Evolutionary conservation across 2,797 vertebrate genomes (phyloP).

Genomic region (Cryptoblepharus egeriae): DNA sequence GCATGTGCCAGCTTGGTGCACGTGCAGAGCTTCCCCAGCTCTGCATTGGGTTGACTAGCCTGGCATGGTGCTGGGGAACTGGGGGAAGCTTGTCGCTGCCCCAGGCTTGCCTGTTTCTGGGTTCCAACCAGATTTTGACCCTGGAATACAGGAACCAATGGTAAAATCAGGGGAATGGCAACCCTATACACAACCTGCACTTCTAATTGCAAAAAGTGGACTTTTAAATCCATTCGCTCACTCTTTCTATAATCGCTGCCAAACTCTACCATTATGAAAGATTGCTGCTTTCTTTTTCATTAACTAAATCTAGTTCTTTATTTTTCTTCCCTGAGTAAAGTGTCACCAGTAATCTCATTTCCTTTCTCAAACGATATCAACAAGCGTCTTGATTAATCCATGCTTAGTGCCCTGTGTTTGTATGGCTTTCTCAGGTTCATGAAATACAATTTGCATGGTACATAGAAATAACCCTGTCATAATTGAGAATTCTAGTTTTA

Average conservation of each 20-base stretch:
- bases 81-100: no score
- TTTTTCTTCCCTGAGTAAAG: slow-evolving; percentile 42
- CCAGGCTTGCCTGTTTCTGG: no score
- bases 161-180: no score
- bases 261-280: slow-evolving; percentile 19
- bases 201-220: neutral
- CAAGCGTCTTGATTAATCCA: slow-evolving; percentile 52
- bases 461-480: slow-evolving; percentile 50
- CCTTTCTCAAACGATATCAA: slow-evolving; percentile 24
- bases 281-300: slow-evolving; percentile 56
- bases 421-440: slow-evolving; percentile 32
- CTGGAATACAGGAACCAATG: no score
- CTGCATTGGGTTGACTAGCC: no score
- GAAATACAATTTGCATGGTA: slow-evolving; percentile 22
- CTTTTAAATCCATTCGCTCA: slow-evolving; percentile 14
- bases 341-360: slow-evolving; percentile 62
- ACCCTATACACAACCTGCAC: slow-evolving; percentile 7
- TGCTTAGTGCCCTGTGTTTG: slow-evolving; percentile 48
- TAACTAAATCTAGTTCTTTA: slow-evolving; percentile 48
- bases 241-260: slow-evolving; percentile 44
- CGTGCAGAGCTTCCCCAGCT: no score
- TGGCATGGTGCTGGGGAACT: no score
- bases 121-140: no score
- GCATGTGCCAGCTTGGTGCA: no score
- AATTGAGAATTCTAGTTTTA: slow-evolving; percentile 13